Conservation (phyloP, 2,888 invertebrate genomes). For the Cantharis nigra region DNA sequence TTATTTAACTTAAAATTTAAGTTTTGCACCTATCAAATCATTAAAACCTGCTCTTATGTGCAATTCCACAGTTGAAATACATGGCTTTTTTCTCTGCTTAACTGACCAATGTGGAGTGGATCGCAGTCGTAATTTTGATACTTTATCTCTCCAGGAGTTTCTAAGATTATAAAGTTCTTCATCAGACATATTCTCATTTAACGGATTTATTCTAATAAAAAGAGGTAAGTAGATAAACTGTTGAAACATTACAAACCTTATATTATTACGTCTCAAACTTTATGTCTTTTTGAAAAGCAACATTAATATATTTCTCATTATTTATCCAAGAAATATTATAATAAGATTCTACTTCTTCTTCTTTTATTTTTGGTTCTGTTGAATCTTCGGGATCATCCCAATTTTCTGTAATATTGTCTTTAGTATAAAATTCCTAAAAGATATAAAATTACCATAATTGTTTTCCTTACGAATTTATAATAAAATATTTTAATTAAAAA, state of each 20-base stretch:
- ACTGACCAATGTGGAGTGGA: background rate
- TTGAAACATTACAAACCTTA: background rate
- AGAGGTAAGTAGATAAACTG: background rate
- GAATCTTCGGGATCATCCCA: background rate
- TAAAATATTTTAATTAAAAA: too few relatives aligned
- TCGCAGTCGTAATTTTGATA: background rate
- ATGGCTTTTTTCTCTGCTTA: background rate
- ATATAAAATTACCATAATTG: too few relatives aligned
- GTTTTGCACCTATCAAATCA: background rate
- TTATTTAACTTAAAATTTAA: background rate
- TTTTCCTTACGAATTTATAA: too few relatives aligned
- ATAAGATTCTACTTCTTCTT: background rate
- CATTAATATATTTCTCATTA: background rate
- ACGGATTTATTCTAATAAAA: background rate
- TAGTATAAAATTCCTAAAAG: background rate
- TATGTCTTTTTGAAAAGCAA: background rate
- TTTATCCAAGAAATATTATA: background rate
- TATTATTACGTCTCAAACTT: background rate
- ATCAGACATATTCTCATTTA: background rate
- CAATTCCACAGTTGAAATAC: background rate
- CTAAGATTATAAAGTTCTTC: background rate
- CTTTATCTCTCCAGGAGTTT: background rate
- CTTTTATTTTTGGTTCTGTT: background rate
- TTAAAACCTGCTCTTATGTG: background rate
- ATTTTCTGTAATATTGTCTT: background rate